Evolutionary conservation across 2,113 vertebrate species (phyloP), one percentile per base, ranked within the genome.

Genomic region (Vimba vimba): DNA sequence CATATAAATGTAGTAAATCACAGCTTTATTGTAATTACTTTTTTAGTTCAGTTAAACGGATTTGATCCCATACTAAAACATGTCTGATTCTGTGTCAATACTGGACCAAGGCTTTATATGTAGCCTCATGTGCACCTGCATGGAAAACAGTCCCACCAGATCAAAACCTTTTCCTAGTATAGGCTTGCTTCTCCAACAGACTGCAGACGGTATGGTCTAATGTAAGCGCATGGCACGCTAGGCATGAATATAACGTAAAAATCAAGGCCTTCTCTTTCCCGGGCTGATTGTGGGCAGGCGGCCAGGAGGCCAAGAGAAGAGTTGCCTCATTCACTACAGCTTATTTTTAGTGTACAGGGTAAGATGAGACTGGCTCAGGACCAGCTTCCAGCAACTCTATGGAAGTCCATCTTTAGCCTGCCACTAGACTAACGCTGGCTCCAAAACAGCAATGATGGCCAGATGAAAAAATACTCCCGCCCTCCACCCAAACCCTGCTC

Each of bases 361-460:
- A 93, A 95, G 92, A 91, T 86, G 78, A 92, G 83, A 93, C 80
- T 95, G 94, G 95, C 93, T 90, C 86, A 80, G 81, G 88, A 92
- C 92, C 93, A 94, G 93, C 91, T 91, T 64, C 15, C 82, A 95
- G 95, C 93, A 99, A 97, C 96, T 99, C 96, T 59, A 68, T 55
- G 78, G 68, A 88, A 50, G 76, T 60, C 62, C 82, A 79, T 86
- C 85, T 87, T 71, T 85, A 83, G 82, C 83, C 39, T 36, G 75
- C 79, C 79, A 45, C 85, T 85, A 82, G 87, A 86, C 52, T 79
- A 75, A 68, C 36, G 83, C 88, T 87, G 83, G 83, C 88, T 82
- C 57, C 74, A 73, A 59, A 85, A 83, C 50, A 87, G 76, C 55
- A 79, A 69, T 39, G 57, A n/a, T 36, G 62, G 47, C 33, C 30